Percentiles rank a stretch among this genome's conserved stretches.
Conservation (phyloP, 2,797 vertebrate species). For the Valencia hispanica region DNA sequence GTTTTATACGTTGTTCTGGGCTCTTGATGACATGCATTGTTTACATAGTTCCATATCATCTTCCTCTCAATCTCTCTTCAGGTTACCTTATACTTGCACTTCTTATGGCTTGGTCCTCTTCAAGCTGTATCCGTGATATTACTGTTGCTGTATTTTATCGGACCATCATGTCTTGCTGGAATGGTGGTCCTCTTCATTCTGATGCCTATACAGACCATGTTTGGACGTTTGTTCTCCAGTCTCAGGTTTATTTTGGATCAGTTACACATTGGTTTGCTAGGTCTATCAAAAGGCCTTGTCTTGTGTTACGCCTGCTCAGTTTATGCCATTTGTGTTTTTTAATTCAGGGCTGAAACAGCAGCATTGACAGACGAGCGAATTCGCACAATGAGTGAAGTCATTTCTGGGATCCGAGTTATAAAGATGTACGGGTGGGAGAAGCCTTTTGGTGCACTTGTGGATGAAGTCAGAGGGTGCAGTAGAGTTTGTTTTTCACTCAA, state of each 20-base stretch:
- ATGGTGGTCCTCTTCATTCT: conserved; percentile 89
- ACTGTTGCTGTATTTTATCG: conserved; percentile 90
- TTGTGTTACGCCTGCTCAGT: neutral
- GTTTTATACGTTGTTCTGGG: neutral
- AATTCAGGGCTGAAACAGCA: conserved; percentile 87
- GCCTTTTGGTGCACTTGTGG: conserved; percentile 87
- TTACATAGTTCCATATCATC: neutral
- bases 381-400: conserved; percentile 96
- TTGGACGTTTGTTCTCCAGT: conserved; percentile 87
- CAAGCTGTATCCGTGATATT: conserved; percentile 86
- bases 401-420: conserved; percentile 94
- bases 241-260: conserved; percentile 75
- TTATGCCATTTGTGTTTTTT: conserved; percentile 4
- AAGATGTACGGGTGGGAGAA: conserved; percentile 99
- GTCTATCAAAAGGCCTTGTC: neutral
- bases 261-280: neutral
- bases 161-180: conserved; percentile 91
- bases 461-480: conserved; percentile 86
- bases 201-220: conserved; percentile 86
- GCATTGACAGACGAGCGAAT: conserved; percentile 89
- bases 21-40: neutral
- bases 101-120: conserved; percentile 91
- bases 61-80: conserved; percentile 50
- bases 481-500: neutral
- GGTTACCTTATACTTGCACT: conserved; percentile 95